These are phyloP conservation scores for Pachyseris speciosa DNA, from an alignment of 64 coral and sea anemone genomes.

Conservation along the genomic window DNA sequence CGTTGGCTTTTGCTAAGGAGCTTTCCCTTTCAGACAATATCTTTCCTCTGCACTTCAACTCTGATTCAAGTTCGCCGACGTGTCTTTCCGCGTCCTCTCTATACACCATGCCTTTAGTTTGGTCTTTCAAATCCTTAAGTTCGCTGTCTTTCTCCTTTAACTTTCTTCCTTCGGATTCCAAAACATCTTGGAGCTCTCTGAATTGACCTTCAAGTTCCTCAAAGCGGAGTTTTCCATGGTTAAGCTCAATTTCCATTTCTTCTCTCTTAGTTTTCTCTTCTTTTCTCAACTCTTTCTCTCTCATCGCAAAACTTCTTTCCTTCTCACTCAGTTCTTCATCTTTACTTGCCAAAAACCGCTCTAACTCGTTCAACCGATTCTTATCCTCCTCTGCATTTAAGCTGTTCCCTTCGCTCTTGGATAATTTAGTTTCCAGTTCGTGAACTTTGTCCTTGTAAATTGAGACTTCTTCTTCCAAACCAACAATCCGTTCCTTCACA, in stretches of 20 bases:
- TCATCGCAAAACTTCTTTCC: neutral
- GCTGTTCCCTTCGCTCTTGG: neutral
- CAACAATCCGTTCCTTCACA: slow-evolving; percentile 35
- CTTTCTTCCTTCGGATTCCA: slow-evolving; percentile 1
- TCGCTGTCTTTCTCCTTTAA: slow-evolving; percentile 1
- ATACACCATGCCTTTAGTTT: slow-evolving; percentile 1
- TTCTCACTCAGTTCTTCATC: slow-evolving; percentile 37
- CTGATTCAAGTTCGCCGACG: slow-evolving; percentile 33
- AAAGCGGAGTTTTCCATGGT: neutral
- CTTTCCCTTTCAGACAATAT: neutral
- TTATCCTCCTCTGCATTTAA: neutral
- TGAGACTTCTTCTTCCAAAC: slow-evolving; percentile 55
- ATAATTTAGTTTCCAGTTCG: slow-evolving; percentile 49
- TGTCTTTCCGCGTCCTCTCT: slow-evolving; percentile 20
- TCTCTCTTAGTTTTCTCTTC: neutral
- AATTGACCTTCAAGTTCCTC: slow-evolving; percentile 37
- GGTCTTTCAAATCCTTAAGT: neutral
- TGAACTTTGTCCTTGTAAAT: slow-evolving; percentile 47
- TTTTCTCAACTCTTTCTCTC: slow-evolving; percentile 28
- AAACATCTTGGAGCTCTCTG: neutral
- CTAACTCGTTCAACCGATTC: neutral
- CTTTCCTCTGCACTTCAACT: slow-evolving; percentile 18
- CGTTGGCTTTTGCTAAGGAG: slow-evolving; percentile 18
- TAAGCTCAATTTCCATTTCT: slow-evolving; percentile 17
- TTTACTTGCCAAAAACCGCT: slow-evolving; percentile 36